phyloP scores from a whole-genome alignment of 2,113 vertebrate genomes.

The Protomyctophum bolini region DNA sequence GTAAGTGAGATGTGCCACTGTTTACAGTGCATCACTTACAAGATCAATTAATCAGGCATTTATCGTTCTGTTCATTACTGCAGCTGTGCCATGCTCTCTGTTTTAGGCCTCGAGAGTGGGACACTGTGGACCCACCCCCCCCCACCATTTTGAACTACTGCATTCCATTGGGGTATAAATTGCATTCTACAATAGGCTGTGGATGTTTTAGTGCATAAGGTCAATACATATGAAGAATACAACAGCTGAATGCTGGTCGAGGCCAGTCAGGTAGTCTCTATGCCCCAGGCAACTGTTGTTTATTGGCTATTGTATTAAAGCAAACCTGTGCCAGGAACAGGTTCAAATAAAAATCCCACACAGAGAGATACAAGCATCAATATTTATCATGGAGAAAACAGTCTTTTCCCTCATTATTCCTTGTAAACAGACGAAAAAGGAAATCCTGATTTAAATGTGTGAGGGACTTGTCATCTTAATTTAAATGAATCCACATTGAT shows the following conservation, averaged over 20 bases:
- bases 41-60: conserved; percentile 23
- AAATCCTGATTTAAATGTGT: too few relatives aligned
- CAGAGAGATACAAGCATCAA: conserved; percentile 22
- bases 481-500: too few relatives aligned
- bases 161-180: conserved; percentile 38
- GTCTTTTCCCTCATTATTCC: conserved; percentile 2
- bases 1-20: background rate
- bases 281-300: conserved; percentile 63
- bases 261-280: conserved; percentile 60
- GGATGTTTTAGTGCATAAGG: conserved; percentile 66
- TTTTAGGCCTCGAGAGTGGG: conserved; percentile 7
- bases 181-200: conserved; percentile 44
- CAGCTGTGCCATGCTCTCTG: conserved; percentile 5
- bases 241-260: conserved; percentile 52
- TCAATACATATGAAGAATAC: conserved; percentile 60
- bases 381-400: conserved; percentile 30
- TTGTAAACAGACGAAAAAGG: background rate
- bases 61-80: conserved; percentile 14
- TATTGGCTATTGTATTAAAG: conserved; percentile 62
- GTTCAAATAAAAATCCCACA: conserved; percentile 45
- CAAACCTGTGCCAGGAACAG: conserved; percentile 21
- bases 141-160: conserved; percentile 27
- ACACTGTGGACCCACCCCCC: conserved; percentile 3
- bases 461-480: too few relatives aligned
- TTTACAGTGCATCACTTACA: conserved; percentile 4